Evolutionary conservation across 2,888 invertebrate species (phyloP).

Genomic region (Ormyrus nitidulus): DNA sequence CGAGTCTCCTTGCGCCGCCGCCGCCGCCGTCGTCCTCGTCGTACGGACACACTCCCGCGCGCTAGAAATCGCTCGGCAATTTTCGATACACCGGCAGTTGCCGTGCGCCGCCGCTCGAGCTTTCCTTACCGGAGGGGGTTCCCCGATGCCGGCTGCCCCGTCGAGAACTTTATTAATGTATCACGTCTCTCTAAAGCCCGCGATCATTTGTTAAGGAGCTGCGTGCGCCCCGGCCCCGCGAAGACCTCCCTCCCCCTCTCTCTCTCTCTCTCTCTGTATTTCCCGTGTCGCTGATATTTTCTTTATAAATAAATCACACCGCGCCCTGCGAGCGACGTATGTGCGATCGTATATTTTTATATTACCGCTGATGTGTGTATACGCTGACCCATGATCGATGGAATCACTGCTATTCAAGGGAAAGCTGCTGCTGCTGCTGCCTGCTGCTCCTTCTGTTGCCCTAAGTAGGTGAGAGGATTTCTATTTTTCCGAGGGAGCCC

Average conservation of each 20-base stretch:
- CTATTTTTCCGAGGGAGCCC: background rate
- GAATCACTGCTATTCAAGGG: constrained; percentile 4
- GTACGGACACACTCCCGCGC: background rate
- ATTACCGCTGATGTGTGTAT: background rate
- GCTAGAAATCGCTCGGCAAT: constrained; percentile 30
- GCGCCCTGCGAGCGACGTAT: background rate
- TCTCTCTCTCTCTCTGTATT: background rate
- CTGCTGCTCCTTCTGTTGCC: too few species aligned
- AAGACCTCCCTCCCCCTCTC: too few species aligned
- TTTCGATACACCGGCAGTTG: constrained; percentile 25
- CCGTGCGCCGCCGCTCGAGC: background rate
- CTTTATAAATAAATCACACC: constrained; percentile 44
- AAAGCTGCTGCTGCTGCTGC: background rate
- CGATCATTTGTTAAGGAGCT: constrained; percentile 42
- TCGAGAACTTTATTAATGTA: constrained; percentile 49
- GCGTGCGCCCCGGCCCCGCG: too few species aligned
- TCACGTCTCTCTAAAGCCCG: constrained; percentile 24
- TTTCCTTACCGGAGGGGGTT: background rate
- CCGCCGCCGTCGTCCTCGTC: background rate
- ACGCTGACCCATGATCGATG: constrained; percentile 21
- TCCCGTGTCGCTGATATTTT: constrained; percentile 28
- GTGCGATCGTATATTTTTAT: constrained; percentile 2
- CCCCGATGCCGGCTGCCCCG: background rate
- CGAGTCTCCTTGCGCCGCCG: constrained; percentile 59
- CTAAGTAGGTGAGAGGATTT: background rate